Evolutionary conservation across 2,888 invertebrate species (phyloP), one percentile per base, ranked within the genome.

Genomic region (Diachrysia chrysitis): DNA sequence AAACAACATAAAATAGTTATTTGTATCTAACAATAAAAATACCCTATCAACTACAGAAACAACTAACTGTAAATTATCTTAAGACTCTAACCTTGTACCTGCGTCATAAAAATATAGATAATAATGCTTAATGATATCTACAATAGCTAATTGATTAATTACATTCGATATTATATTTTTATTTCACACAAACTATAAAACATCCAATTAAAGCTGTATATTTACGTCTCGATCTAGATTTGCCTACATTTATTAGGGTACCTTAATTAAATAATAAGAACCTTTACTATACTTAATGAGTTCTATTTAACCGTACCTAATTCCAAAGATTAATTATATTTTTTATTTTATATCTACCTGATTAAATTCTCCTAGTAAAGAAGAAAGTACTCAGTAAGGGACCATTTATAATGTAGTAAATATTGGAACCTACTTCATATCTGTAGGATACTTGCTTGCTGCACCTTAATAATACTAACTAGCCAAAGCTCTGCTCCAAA

Each of bases 201-300:
- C 25, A 23, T 19, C 25, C 58, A 69, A 79, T 73, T 73, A 68
- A 56, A 66, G 69, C 25, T 48, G 58, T 32, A 42, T 58, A 73
- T 57, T 66, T 66, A 57, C 65, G 54, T 19, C 51, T 65, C 16
- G 48, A 65, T 73, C 69, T 67, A 71, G 63, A 64, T 71, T 71
- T 68, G 46, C 70, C 21, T 46, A 55, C 55, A n/a, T 72, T 69
- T 58, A 71, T 60, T 72, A 48, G 68, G 58, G 62, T 66, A 54
- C 69, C 59, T 57, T 46, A 76, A 73, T 70, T 25, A 65, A 65
- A 57, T 66, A 54, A 46, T 60, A 53, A 61, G 14, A 66, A 60
- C 63, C 1, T 65, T 69, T 56, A 64, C 23, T 54, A 19, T 58
- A 21, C 35, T 46, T 16, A 65, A 68, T 59, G 59, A 61, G 37